A percentile compares a stretch with the other conserved stretches of the same genome.
These are phyloP conservation scores for Paramormyrops kingsleyae DNA, from an alignment of 2,113 vertebrate species.

Conservation along the genomic window DNA sequence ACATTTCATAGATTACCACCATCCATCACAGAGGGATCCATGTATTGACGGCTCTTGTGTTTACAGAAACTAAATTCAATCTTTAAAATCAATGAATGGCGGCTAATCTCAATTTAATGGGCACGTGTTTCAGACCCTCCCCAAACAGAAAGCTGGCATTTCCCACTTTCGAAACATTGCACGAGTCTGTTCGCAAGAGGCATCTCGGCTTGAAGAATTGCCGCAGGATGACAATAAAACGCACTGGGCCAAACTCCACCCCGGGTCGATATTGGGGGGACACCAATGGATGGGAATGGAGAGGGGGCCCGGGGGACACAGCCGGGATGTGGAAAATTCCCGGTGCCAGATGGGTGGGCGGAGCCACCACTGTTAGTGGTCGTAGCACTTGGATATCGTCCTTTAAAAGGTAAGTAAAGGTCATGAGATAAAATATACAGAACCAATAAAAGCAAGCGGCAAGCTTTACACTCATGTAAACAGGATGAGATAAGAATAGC, in stretches of 20 bases:
- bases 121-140: background rate
- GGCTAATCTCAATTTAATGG: background rate
- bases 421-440: background rate
- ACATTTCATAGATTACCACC: background rate
- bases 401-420: conserved; percentile 5
- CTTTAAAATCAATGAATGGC: background rate
- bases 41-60: background rate
- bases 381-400: background rate
- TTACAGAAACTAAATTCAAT: background rate
- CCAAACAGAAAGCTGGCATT: background rate
- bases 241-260: background rate
- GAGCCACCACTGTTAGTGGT: background rate
- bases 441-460: background rate
- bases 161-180: background rate
- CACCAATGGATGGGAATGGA: background rate
- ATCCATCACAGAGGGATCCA: background rate
- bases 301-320: background rate
- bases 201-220: background rate
- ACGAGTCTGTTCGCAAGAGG: background rate
- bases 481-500: background rate
- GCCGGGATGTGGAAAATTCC: background rate
- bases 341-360: background rate
- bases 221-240: background rate
- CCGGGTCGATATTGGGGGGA: background rate
- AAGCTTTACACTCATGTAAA: background rate